Evolutionary conservation across 2,113 vertebrate species (phyloP).

Genomic region (Brachypteracias leptosomus): DNA sequence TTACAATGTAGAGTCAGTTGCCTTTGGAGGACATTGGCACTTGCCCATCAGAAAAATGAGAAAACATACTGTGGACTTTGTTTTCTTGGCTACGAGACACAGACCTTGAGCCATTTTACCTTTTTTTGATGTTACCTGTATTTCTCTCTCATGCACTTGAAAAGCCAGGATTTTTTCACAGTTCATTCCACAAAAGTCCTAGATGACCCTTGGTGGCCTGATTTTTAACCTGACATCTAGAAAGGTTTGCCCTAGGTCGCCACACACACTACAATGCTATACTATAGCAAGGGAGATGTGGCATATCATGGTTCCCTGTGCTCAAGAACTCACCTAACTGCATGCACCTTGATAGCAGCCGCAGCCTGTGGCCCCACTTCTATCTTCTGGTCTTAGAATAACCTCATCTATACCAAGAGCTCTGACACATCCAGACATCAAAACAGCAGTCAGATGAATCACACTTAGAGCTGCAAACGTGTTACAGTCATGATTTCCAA

Average conservation of each 20-base stretch:
- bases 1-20: background rate
- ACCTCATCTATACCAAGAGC: background rate
- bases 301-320: background rate
- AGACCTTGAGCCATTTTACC: background rate
- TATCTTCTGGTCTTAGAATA: background rate
- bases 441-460: background rate
- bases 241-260: background rate
- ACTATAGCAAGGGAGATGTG: background rate
- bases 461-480: background rate
- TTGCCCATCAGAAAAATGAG: background rate
- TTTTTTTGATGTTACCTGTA: background rate
- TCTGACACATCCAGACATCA: background rate
- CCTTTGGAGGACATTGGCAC: background rate
- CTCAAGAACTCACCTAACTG: background rate
- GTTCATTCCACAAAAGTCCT: background rate
- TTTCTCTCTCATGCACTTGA: background rate
- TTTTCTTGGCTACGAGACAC: background rate
- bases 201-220: background rate
- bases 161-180: background rate
- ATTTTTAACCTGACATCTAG: background rate
- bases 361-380: background rate
- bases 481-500: background rate
- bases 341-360: background rate
- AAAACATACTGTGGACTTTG: background rate
- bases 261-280: background rate